A percentile compares a stretch with the other conserved stretches of the same genome.
Conservation (phyloP, 1,140 invertebrate species). For the Mesaphorura yosii region DNA sequence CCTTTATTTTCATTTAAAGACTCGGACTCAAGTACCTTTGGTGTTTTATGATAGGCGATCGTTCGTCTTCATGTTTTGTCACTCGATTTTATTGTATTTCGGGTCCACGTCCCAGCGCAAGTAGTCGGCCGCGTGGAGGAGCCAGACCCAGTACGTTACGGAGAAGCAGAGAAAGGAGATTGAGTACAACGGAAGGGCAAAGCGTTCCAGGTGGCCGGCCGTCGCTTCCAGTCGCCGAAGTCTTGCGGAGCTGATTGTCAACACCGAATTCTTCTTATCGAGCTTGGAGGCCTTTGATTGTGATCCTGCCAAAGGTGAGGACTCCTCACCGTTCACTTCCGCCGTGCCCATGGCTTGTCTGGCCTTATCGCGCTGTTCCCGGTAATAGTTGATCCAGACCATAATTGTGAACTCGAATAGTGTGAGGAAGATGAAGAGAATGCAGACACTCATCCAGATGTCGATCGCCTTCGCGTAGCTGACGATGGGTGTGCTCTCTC, state of each 20-base stretch:
- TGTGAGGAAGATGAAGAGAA: constrained; percentile 57
- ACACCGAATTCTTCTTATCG: not conserved
- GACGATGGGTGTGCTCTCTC: constrained; percentile 35
- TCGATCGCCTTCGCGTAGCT: constrained; percentile 56
- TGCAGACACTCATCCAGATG: constrained; percentile 58
- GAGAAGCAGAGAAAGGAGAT: constrained; percentile 18
- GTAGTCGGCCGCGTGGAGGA: constrained; percentile 1
- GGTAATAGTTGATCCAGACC: constrained; percentile 10
- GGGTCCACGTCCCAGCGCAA: not conserved
- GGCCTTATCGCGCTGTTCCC: no score
- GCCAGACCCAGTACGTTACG: constrained; percentile 21
- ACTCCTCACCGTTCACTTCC: no score
- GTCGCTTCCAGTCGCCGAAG: not conserved
- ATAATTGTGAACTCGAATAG: constrained; percentile 36
- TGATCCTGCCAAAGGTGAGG: no score
- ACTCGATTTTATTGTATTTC: no score
- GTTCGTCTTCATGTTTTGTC: no score
- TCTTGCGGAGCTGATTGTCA: not conserved
- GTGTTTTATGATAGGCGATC: no score
- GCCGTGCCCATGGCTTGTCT: no score
- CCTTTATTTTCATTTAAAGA: no score
- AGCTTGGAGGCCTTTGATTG: not conserved
- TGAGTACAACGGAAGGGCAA: constrained; percentile 8
- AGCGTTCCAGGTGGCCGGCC: constrained; percentile 6
- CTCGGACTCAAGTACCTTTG: no score